Conservation (phyloP, 2,113 vertebrate species). For the Trachemys scripta region DNA sequence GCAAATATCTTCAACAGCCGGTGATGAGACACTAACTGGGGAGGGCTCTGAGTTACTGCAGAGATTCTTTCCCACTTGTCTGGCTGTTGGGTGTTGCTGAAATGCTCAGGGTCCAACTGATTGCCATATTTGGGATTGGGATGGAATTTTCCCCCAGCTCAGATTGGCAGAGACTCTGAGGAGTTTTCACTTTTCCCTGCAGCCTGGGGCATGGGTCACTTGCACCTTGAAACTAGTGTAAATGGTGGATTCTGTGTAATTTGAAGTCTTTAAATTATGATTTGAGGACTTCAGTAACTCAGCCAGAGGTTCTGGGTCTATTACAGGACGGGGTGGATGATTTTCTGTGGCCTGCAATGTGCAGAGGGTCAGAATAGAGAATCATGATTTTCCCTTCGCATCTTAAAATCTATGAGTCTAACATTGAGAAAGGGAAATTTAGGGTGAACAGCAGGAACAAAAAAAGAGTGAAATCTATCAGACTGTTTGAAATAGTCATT, state of each 20-base stretch:
- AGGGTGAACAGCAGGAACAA: background rate
- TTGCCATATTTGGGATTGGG: background rate
- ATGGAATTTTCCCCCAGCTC: background rate
- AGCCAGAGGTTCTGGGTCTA: background rate
- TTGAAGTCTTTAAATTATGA: background rate
- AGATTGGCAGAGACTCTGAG: background rate
- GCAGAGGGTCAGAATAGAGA: background rate
- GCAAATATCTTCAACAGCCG: background rate
- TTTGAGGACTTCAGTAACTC: background rate
- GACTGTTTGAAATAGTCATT: background rate
- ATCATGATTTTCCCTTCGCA: background rate
- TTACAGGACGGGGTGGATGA: background rate
- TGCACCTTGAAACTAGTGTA: background rate
- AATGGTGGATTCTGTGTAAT: background rate
- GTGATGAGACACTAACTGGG: background rate
- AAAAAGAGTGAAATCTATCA: background rate
- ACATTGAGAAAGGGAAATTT: background rate
- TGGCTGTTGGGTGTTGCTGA: background rate
- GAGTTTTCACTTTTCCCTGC: background rate
- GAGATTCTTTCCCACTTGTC: background rate
- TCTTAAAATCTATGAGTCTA: background rate
- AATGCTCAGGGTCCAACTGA: background rate
- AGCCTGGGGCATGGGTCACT: background rate
- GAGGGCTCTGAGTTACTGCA: background rate
- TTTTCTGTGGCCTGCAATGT: background rate